Evolutionary conservation across 2,797 vertebrate species (phyloP).

Genomic region (Ptychobarbus kaznakovi): DNA sequence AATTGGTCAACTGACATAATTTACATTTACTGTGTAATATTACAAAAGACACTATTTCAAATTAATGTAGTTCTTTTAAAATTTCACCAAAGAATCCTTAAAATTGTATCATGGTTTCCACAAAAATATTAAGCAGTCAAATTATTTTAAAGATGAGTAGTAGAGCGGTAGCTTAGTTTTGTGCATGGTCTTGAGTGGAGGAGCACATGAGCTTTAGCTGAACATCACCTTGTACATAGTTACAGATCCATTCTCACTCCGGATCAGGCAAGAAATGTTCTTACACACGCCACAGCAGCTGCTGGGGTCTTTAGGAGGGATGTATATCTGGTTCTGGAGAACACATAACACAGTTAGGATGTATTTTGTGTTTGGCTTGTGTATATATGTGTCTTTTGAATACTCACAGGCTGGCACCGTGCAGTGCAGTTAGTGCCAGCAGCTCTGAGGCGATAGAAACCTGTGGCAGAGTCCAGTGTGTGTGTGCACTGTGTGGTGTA

Average conservation of each 20-base stretch:
- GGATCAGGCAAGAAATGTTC: constrained; percentile 90
- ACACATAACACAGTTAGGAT: constrained; percentile 26
- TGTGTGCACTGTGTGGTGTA: constrained; percentile 85
- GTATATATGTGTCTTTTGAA: neutral
- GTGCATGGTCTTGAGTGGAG: neutral
- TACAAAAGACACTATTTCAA: neutral
- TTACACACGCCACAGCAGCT: constrained; percentile 91
- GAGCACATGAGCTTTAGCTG: neutral
- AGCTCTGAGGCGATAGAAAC: constrained; percentile 84
- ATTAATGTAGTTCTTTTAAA: neutral
- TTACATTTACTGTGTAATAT: neutral
- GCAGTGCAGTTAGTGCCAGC: constrained; percentile 85
- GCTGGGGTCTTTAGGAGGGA: constrained; percentile 86
- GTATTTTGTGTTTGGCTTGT: neutral
- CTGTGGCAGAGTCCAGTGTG: constrained; percentile 81
- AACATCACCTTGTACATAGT: constrained; percentile 83
- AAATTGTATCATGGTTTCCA: no score
- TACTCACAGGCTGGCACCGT: constrained; percentile 86
- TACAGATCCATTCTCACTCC: constrained; percentile 86
- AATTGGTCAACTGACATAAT: neutral
- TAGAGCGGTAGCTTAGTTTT: neutral
- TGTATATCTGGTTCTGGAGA: constrained; percentile 91
- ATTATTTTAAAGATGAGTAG: neutral
- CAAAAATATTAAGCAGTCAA: neutral
- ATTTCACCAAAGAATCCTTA: neutral